Evolutionary conservation across 2,888 invertebrate species (phyloP).

Genomic region (Falcaria lacertinaria): DNA sequence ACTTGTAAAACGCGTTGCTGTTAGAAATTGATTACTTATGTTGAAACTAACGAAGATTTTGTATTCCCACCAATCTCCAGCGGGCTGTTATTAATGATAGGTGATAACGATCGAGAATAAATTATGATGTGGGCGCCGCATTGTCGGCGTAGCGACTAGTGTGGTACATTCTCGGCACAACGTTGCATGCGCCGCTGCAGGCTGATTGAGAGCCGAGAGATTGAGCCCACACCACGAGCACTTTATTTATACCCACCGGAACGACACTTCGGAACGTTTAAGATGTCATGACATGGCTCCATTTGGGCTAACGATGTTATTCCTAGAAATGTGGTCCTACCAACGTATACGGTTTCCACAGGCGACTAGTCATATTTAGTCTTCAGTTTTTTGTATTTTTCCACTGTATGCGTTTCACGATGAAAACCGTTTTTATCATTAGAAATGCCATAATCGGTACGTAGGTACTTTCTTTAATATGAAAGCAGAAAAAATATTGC

Average conservation of each 20-base stretch:
- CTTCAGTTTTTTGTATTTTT: not conserved
- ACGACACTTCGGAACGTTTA: not conserved
- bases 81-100: not conserved
- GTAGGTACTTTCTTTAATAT: too few species aligned
- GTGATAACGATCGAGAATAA: not conserved
- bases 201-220: not conserved
- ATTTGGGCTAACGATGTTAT: slow-evolving; percentile 1
- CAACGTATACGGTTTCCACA: not conserved
- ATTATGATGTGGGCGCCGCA: not conserved
- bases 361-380: not conserved
- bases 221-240: not conserved
- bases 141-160: not conserved
- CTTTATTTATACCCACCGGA: not conserved
- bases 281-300: not conserved
- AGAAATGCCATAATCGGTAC: too few species aligned
- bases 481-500: too few species aligned
- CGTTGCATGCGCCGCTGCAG: not conserved
- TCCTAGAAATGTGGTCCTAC: not conserved
- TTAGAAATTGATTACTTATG: too few species aligned
- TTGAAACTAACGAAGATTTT: too few species aligned
- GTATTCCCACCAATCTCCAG: not conserved
- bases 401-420: too few species aligned
- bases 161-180: not conserved
- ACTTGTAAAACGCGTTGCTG: too few species aligned
- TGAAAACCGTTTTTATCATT: too few species aligned